These are phyloP conservation scores for Antennarius striatus DNA, from an alignment of 2,113 vertebrate genomes.

Conservation along the genomic window DNA sequence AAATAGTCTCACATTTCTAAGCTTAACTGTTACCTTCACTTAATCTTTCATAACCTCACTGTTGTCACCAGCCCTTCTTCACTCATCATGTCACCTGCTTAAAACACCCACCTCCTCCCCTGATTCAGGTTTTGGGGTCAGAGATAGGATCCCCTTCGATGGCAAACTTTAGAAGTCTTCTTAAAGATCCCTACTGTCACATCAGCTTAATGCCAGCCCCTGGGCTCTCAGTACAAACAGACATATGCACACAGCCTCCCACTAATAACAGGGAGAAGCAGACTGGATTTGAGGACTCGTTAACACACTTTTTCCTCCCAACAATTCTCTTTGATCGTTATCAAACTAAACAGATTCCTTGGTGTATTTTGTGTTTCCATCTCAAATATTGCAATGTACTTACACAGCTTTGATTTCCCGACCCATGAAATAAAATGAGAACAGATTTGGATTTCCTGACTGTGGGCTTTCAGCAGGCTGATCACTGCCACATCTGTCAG, in stretches of 20 bases:
- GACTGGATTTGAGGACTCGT: constrained; percentile 55
- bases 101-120: neutral
- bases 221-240: constrained; percentile 30
- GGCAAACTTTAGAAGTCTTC: constrained; percentile 65
- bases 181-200: constrained; percentile 68
- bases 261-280: constrained; percentile 62
- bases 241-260: constrained; percentile 31
- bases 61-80: neutral
- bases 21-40: neutral
- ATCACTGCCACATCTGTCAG: constrained; percentile 63
- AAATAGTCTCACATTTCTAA: neutral
- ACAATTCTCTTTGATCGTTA: constrained; percentile 73
- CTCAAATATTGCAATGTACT: constrained; percentile 47
- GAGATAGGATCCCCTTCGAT: constrained; percentile 59
- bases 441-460: constrained; percentile 59
- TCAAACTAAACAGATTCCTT: constrained; percentile 68
- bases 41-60: neutral
- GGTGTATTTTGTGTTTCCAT: constrained; percentile 52
- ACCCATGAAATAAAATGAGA: constrained; percentile 57
- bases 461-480: constrained; percentile 52
- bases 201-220: constrained; percentile 65
- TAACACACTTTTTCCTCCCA: constrained; percentile 62
- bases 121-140: constrained; percentile 6
- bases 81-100: neutral
- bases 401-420: constrained; percentile 50